These are phyloP conservation scores for Bradypus variegatus DNA, from an alignment of 2,797 vertebrate species.

Conservation along the genomic window DNA sequence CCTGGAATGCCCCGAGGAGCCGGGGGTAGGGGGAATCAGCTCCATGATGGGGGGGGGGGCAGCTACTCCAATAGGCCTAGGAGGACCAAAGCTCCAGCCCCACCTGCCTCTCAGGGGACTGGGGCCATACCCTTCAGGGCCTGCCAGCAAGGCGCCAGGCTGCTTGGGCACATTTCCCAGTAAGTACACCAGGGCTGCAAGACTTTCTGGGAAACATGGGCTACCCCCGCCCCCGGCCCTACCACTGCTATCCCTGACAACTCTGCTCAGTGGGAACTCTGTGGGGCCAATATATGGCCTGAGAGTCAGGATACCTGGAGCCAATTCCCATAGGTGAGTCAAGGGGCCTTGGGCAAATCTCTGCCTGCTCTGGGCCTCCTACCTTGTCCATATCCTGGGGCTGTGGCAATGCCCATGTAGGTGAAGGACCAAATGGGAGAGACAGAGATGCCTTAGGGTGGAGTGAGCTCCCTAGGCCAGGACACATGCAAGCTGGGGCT, in stretches of 20 bases:
- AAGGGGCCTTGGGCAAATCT: not conserved
- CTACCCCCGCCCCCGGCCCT: not conserved
- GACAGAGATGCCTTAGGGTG: not conserved
- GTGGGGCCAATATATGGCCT: not conserved
- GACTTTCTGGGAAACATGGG: slow-evolving; percentile 62
- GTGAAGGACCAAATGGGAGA: not conserved
- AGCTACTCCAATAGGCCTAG: slow-evolving; percentile 21
- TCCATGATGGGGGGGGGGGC: not conserved
- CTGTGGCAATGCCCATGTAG: not conserved
- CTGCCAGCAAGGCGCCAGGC: slow-evolving; percentile 66
- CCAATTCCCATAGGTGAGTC: not conserved
- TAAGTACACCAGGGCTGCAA: slow-evolving; percentile 42
- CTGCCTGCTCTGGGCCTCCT: not conserved
- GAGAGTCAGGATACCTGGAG: not conserved
- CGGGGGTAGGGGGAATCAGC: not conserved
- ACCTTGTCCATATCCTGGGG: not conserved
- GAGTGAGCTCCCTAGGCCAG: not conserved
- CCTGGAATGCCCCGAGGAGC: slow-evolving; percentile 7
- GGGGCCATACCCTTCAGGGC: slow-evolving; percentile 24
- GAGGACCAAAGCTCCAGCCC: not conserved
- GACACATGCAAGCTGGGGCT: not conserved
- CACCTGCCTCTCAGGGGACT: slow-evolving; percentile 45
- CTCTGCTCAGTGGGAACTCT: slow-evolving; percentile 35
- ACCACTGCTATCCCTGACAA: slow-evolving; percentile 18
- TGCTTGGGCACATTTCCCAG: slow-evolving; percentile 63